Evolutionary conservation across 2,888 invertebrate genomes (phyloP).

Genomic region (Poecilobothrus nobilitatus): DNA sequence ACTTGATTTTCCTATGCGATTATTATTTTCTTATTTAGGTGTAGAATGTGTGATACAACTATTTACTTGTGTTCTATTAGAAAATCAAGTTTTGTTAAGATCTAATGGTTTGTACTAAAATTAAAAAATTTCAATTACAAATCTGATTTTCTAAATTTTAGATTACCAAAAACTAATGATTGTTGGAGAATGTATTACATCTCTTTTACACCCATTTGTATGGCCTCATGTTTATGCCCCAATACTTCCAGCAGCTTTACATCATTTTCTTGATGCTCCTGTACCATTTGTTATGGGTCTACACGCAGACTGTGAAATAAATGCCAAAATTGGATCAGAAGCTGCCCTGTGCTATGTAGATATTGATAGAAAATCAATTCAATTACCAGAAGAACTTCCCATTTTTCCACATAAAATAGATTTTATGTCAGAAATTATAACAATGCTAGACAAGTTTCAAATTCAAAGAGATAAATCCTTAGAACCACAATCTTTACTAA

Average conservation of each 20-base stretch:
- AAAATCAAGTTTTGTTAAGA: slow-evolving; percentile 91
- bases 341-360: slow-evolving; percentile 92
- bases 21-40: slow-evolving; percentile 81
- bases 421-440: slow-evolving; percentile 75
- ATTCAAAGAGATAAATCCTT: slow-evolving; percentile 43
- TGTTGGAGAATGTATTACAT: slow-evolving; percentile 87
- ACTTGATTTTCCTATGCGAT: slow-evolving; percentile 83
- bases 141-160: slow-evolving; percentile 29
- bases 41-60: slow-evolving; percentile 88
- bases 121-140: neutral
- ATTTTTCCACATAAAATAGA: slow-evolving; percentile 83
- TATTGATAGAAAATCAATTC: slow-evolving; percentile 85
- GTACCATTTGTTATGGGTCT: slow-evolving; percentile 98
- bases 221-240: slow-evolving; percentile 99
- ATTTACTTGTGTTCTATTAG: slow-evolving; percentile 88
- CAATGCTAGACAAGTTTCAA: slow-evolving; percentile 63
- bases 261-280: slow-evolving; percentile 97
- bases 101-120: slow-evolving; percentile 63
- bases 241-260: slow-evolving; percentile 86
- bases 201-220: slow-evolving; percentile 84
- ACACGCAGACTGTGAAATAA: slow-evolving; percentile 53
- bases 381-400: slow-evolving; percentile 91
- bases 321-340: slow-evolving; percentile 62
- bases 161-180: slow-evolving; percentile 94
- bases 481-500: slow-evolving; percentile 27